Evolutionary conservation across 2,113 vertebrate genomes (phyloP).

Genomic region (Grallaria varia): DNA sequence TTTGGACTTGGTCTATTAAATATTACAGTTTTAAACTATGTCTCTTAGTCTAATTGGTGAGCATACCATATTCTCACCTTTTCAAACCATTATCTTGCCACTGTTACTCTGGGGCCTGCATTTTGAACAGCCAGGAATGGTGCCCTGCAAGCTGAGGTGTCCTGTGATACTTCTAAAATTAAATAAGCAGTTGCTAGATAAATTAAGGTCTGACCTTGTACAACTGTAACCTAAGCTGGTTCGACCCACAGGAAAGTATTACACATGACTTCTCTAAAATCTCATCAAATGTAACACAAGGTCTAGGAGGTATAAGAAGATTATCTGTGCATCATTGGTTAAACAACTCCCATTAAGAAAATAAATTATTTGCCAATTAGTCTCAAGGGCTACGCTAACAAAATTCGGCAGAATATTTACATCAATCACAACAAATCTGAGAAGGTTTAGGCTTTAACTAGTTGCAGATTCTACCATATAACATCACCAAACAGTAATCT

Average conservation of each 20-base stretch:
- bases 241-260: slow-evolving; percentile 61
- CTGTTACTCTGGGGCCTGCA: slow-evolving; percentile 69
- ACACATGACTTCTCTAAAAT: slow-evolving; percentile 74
- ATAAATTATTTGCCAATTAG: slow-evolving; percentile 22
- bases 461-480: not conserved
- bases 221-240: slow-evolving; percentile 72
- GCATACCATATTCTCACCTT: slow-evolving; percentile 75
- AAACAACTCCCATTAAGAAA: slow-evolving; percentile 60
- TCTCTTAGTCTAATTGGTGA: slow-evolving; percentile 30
- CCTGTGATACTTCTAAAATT: slow-evolving; percentile 81
- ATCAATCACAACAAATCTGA: not conserved
- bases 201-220: slow-evolving; percentile 83
- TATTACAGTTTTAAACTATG: slow-evolving; percentile 24
- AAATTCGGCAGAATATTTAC: not conserved
- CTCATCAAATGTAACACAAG: slow-evolving; percentile 67
- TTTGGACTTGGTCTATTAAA: not conserved
- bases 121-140: slow-evolving; percentile 71
- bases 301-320: slow-evolving; percentile 49
- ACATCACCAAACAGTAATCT: not conserved
- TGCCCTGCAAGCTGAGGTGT: slow-evolving; percentile 61
- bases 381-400: not conserved
- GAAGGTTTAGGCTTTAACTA: not conserved
- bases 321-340: slow-evolving; percentile 61
- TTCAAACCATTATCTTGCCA: slow-evolving; percentile 73
- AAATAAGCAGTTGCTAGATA: slow-evolving; percentile 78